Evolutionary conservation across 2,113 vertebrate genomes (phyloP), one percentile per base, ranked within the genome.

Genomic region (Caranx ignobilis): DNA sequence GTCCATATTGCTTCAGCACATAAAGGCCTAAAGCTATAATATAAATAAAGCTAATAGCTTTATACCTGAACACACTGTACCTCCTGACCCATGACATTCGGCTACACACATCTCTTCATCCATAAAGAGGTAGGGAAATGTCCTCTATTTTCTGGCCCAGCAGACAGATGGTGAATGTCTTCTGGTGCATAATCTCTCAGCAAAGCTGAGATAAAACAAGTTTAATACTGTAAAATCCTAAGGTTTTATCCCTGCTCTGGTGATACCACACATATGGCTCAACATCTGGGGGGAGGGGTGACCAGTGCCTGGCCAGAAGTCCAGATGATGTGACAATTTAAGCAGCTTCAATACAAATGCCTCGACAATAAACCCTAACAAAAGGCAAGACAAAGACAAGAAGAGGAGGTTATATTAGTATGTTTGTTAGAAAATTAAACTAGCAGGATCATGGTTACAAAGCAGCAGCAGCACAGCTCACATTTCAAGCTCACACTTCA

Each of bases 151-250:
- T 82, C 83, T 75, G 62, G 75, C 61, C 87, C 59, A 64, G 84
- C 84, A 94, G 93, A 94, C 93, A 95, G 95, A 97, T 97, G 96
- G 95, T 82, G 92, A 93, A 87, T 95, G 96, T 94, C 94, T 94
- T 92, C 93, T 95, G 88, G 85, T 91, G 87, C 91, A 92, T 96
- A 96, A 96, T 96, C 96, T 95, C 91, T 52, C 90, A 89, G 93
- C 90, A 95, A 96, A 97, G 96, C 96, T 95, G 94, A 95, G 93
- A 95, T 97, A 96, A 96, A 94, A 95, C 87, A 90, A 93, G 93
- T 96, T 96, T 96, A 96, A 95, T 94, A 89, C 80, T 83, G 87
- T 84, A 75, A 92, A 93, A 93, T 94, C 93, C 94, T 78, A 82
- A 90, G 95, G 94, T 94, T 95, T 96, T 93, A 94, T 94, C 94